Conservation (phyloP, 1,140 invertebrate genomes). For the Pollicipes pollicipes region DNA sequence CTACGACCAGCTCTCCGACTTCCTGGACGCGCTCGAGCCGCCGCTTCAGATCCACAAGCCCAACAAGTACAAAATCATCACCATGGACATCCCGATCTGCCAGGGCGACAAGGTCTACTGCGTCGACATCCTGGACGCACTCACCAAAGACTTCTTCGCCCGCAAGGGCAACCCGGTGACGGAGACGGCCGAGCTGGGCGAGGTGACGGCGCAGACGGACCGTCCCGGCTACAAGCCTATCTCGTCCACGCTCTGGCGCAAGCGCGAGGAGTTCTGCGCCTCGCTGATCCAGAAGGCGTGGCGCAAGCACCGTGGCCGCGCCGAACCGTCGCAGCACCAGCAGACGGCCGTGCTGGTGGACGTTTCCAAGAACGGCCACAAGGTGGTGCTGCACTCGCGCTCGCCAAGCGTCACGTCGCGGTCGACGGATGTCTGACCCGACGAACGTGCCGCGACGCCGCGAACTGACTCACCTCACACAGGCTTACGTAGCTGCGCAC, state of each 20-base stretch:
- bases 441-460: no score
- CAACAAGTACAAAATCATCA: conserved; percentile 96
- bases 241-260: conserved; percentile 79
- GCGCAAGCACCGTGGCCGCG: conserved; percentile 27
- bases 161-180: conserved; percentile 56
- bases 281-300: conserved; percentile 85
- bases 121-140: conserved; percentile 89
- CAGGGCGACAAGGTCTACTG: conserved; percentile 92
- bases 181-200: conserved; percentile 70
- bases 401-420: conserved; percentile 60
- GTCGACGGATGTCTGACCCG: conserved; percentile 56
- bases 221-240: conserved; percentile 78
- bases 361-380: conserved; percentile 63
- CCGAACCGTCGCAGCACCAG: conserved; percentile 27
- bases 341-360: conserved; percentile 60
- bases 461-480: not conserved
- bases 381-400: conserved; percentile 69
- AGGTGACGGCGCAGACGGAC: conserved; percentile 50
- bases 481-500: not conserved
- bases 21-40: conserved; percentile 81
- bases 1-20: conserved; percentile 81
- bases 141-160: conserved; percentile 76
- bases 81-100: conserved; percentile 96
- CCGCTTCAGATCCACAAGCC: conserved; percentile 92
- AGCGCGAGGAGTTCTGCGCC: conserved; percentile 89